phyloP scores from a whole-genome alignment of 1,140 invertebrate species.

The Tigriopus japonicus region DNA sequence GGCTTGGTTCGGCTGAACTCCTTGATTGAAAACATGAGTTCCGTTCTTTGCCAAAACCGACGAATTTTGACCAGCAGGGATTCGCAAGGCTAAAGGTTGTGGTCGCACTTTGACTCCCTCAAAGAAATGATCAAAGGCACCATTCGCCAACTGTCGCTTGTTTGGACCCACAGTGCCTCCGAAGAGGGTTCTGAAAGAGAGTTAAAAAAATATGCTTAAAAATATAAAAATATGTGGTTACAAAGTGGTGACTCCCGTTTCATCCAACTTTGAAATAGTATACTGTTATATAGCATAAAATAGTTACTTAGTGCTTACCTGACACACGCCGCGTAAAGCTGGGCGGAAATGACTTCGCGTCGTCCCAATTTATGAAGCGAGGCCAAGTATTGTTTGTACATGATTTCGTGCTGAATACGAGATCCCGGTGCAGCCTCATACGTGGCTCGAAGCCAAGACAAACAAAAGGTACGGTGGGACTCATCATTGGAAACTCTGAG shows the following conservation, averaged over 20 bases:
- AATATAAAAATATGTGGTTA: no score
- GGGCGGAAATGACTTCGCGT: slow-evolving; percentile 12
- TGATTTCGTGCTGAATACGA: slow-evolving; percentile 12
- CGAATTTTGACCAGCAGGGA: neutral
- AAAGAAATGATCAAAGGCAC: neutral
- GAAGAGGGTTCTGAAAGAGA: slow-evolving; percentile 11
- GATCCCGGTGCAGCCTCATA: slow-evolving; percentile 3
- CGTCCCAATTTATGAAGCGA: slow-evolving; percentile 12
- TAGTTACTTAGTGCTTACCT: neutral
- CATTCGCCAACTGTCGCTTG: neutral
- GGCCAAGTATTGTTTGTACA: slow-evolving; percentile 15
- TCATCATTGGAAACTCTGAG: slow-evolving; percentile 11
- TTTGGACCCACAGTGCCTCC: slow-evolving; percentile 10
- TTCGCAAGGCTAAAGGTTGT: slow-evolving; percentile 1
- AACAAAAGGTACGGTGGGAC: slow-evolving; percentile 1
- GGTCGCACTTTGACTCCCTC: slow-evolving; percentile 7
- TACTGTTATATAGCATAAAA: no score
- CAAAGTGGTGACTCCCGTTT: no score
- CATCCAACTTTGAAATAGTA: no score
- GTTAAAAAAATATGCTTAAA: no score
- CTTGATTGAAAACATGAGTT: neutral
- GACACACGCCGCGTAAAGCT: slow-evolving; percentile 11
- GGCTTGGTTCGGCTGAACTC: neutral
- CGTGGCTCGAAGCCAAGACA: slow-evolving; percentile 12
- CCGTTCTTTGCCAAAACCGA: neutral